Percentiles rank a stretch among this genome's conserved stretches.
Evolutionary conservation across 2,113 vertebrate species (phyloP).

Genomic region (Piaya cayana): DNA sequence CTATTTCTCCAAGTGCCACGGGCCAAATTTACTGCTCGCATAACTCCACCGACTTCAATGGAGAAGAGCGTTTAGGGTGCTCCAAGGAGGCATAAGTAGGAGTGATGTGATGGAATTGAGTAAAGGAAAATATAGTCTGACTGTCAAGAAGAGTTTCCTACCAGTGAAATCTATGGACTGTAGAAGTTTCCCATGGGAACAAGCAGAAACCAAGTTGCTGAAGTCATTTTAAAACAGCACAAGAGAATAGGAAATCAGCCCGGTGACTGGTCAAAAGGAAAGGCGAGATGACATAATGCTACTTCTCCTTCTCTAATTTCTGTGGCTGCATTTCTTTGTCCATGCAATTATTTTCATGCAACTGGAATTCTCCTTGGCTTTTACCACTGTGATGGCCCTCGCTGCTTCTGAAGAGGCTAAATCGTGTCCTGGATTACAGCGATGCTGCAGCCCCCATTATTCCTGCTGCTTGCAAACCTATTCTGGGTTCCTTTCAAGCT

Average conservation of each 20-base stretch:
- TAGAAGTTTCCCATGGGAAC: slow-evolving; percentile 56
- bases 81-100: slow-evolving; percentile 67
- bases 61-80: slow-evolving; percentile 49
- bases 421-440: neutral
- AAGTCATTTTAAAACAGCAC: slow-evolving; percentile 65
- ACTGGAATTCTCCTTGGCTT: neutral
- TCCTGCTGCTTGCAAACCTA: neutral
- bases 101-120: slow-evolving; percentile 69
- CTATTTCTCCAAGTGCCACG: slow-evolving; percentile 59
- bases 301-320: slow-evolving; percentile 17
- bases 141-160: slow-evolving; percentile 71
- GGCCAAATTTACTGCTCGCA: slow-evolving; percentile 62
- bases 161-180: slow-evolving; percentile 64
- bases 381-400: neutral
- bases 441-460: neutral
- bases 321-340: slow-evolving; percentile 3
- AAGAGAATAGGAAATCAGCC: slow-evolving; percentile 53
- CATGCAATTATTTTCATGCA: neutral
- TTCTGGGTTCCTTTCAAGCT: neutral
- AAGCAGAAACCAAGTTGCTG: slow-evolving; percentile 58
- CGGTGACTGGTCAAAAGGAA: slow-evolving; percentile 9
- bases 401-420: neutral
- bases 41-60: slow-evolving; percentile 49
- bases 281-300: slow-evolving; percentile 52
- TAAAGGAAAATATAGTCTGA: slow-evolving; percentile 66